Evolutionary conservation across 2,888 invertebrate genomes (phyloP).

Genomic region (Baccha elongata): DNA sequence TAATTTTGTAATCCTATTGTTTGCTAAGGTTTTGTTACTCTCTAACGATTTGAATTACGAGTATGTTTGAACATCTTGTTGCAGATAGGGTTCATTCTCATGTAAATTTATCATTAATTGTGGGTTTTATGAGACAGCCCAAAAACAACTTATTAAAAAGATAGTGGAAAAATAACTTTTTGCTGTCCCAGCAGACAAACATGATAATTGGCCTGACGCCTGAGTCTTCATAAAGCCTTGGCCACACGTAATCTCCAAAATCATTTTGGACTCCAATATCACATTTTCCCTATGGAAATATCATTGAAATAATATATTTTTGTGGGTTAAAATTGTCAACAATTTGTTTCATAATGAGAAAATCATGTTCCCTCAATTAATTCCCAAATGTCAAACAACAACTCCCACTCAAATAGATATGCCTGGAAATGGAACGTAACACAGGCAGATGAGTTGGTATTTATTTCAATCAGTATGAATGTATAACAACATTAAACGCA

Average conservation of each 20-base stretch:
- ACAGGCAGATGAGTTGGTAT: neutral
- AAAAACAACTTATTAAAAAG: too few species aligned
- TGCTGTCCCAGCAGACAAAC: too few species aligned
- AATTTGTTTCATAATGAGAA: conserved; percentile 43
- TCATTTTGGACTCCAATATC: neutral
- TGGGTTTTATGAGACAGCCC: too few species aligned
- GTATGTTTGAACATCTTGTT: too few species aligned
- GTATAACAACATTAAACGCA: conserved; percentile 40
- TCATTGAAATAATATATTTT: neutral
- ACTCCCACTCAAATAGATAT: neutral
- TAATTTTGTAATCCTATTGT: too few species aligned
- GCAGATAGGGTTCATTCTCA: too few species aligned
- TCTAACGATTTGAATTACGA: too few species aligned
- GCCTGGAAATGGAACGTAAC: neutral
- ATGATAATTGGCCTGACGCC: too few species aligned
- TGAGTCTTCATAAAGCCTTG: too few species aligned
- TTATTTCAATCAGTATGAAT: conserved; percentile 31
- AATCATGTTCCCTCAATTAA: conserved; percentile 52
- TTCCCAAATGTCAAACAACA: conserved; percentile 45
- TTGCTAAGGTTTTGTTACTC: too few species aligned
- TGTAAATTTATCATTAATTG: too few species aligned
- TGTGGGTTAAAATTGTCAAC: conserved; percentile 4
- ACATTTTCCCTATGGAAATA: neutral
- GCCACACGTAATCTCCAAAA: neutral
- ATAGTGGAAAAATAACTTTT: too few species aligned